Base-by-base conservation (phyloP, 2,888 invertebrate genomes). In the Pelosia muscerda region DNA sequence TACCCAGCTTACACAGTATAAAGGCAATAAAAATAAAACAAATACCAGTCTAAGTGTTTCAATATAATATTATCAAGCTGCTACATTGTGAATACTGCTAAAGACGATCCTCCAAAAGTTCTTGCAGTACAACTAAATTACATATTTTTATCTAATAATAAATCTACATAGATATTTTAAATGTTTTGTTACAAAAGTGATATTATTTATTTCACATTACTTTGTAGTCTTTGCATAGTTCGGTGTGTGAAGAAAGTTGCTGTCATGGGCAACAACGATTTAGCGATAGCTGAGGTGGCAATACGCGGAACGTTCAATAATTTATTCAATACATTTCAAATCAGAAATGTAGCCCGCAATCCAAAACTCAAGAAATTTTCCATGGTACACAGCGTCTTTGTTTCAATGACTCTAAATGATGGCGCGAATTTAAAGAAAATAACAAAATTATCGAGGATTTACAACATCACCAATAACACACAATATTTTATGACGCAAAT, bases 321-420 rank as follows among this genome's bases (percentile, higher is more conserved):
- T 66, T 67, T 92, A 65, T 90, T 92, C 72, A 69, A 78, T 11
- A 73, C 63, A 65, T 79, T 92, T 1, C 84, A 83, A 67, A 66
- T 89, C n/a, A 82, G 78, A 49, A 73, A 75, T 49, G 65, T 78
- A 2, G 77, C 81, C 28, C 76, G 78, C 25, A 85, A 78, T 19
- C 68, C 77, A 6, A 86, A 77, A 59, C 74, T 88, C 4, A 84
- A 81, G 71, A 84, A 89, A 60, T 88, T 86, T 75, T 79, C 84
- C 2, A 76, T 74, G 26, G 81, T 90, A 66, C 88, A 90, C 71
- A 86, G 89, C 55, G 88, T 83, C 73, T 88, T 92, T 63, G 77
- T 82, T 22, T 84, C 86, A 28, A 75, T 88, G 23, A 86, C 88
- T 61, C 72, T 85, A 28, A 81, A 83, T 77, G 85, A 89, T 71